Evolutionary conservation across 2,113 vertebrate genomes (phyloP), one percentile per base, ranked within the genome.

Genomic region (Dascyllus trimaculatus): DNA sequence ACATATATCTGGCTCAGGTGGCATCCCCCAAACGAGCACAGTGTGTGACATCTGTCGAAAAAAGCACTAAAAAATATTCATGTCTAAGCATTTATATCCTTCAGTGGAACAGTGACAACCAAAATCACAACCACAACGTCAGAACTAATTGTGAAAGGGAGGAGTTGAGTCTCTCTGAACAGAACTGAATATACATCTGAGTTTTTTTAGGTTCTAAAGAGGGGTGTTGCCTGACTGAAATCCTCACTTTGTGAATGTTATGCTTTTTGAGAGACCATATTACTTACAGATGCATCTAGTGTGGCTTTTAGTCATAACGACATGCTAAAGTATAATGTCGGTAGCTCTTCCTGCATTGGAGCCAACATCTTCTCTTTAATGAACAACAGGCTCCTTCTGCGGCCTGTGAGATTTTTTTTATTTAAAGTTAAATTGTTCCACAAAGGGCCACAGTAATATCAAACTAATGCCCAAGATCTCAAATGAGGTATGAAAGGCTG

Each of bases 401-500:
- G 70, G 65, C 53, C 32, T 35, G 14, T 67, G 11, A 62, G 45
- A 5, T 25, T 18, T 35, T 35, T 35, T 35, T 35, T 8, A 63
- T 60, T 72, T 71, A 29, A 79, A 72, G 25, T 43, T 11, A 72
- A 29, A 69, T 26, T 45, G 13, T 69, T 66, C 38, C 9, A 62
- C 43, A 69, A 43, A 14, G 13, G 11, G 40, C 40, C 32, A 40
- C 24, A 18, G 48, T 45, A 29, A 45, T 68, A 60, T 68, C 14
- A 78, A 68, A 48, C 51, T 13, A 63, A 43, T 43, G 40, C 13
- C 40, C 40, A 25, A 40, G 43, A 48, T 58, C 32, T 72, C 57
- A 75, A 62, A 78, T 45, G 71, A 61, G 54, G 62, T 82, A 54
- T 76, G 67, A 66, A 66, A 66, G 13, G 0, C 26, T 29, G 40